Evolutionary conservation across 2,113 vertebrate species (phyloP), one percentile per base, ranked within the genome.

Genomic region (Ranitomeya imitator): DNA sequence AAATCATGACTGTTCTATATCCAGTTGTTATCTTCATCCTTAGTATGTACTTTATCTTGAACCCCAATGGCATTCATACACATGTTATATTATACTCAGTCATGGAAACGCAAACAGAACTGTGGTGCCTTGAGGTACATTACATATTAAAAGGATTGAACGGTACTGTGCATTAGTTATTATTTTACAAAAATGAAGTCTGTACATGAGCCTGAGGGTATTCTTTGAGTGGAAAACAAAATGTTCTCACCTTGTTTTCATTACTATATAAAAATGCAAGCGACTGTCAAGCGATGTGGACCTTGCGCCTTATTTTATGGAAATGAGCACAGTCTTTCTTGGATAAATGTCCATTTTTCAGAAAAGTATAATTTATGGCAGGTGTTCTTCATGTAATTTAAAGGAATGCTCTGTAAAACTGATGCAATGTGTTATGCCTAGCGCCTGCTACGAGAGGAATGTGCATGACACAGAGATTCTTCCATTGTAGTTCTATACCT

Each of bases 221-320:
- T 57, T 80, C 23, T 80, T 80, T 80, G 26, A 59, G 55, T 80
- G 52, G 12, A 80, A 80, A 80, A 80, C 78, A 80, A 80, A 80
- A 80, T 80, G 78, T 59, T 80, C 23, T 59, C 78, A 80, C 52
- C 52, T 80, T 80, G 54, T 59, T 23, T 80, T 80, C 26, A 80
- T 60, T 59, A 80, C 23, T 59, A 79, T 60, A 23, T 26, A 60
- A 59, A 79, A 57, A 55, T 79, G 52, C n/a, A 54, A 79, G 77
- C 15, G 13, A 26, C 52, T 15, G 77, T 54, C 11, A 57, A 79
- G n/a, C 13, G n/a, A 79, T 79, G 77, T 23, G 18, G 52, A 55
- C 55, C 16, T 51, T n/a, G 16, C 18, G 6, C 23, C 13, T 80
- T 13, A 26, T 16, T 73, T 59, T 80, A 26, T 80, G n/a, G 52